Base-by-base conservation (phyloP, 2,888 invertebrate genomes). In the Brachylomia viminalis region DNA sequence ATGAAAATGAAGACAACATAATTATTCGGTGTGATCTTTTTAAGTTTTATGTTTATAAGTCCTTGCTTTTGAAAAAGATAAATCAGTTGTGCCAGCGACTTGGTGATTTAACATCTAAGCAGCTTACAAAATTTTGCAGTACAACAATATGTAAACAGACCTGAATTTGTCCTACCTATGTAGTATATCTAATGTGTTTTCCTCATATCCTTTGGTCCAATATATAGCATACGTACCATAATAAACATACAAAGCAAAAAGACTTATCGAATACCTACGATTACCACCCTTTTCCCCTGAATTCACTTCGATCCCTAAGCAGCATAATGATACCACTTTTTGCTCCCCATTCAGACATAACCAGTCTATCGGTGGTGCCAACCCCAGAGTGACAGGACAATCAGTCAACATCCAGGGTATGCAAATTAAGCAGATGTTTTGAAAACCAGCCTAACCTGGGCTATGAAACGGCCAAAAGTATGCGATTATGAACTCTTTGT, bases 371-470 rank as follows among this genome's bases (percentile, higher is more conserved):
- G 62, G 45, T 85, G 80, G 78, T 80, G 72, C 72, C 84, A 78
- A 77, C 79, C 80, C 78, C 38, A 68, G 89, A 90, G 88, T 90
- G 93, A 91, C 93, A 92, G 93, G 88, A 93, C 94, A 94, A 94
- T 94, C 93, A 92, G 93, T 94, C 94, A 93, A 88, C 77, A 84
- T 88, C 61, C 80, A 80, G 65, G 68, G 70, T 90, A 94, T 94
- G 94, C 92, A 91, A 94, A 94, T 93, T 80, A 75, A 79, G 93
- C 94, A 94, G 94, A 93, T 94, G 94, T 91, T 82, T 69, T 64
- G 52, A 49, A 58, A 80, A 86, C 87, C 75, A 83, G 8, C 54
- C 54, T 62, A 38, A 73, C 42, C 20, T 42, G 68, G 68, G 33
- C 68, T 38, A 68, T 70, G 6, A 33, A 61, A 49, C 30, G 15